These are phyloP conservation scores for Miichthys miiuy DNA, from an alignment of 2,797 vertebrate species.

Conservation along the genomic window DNA sequence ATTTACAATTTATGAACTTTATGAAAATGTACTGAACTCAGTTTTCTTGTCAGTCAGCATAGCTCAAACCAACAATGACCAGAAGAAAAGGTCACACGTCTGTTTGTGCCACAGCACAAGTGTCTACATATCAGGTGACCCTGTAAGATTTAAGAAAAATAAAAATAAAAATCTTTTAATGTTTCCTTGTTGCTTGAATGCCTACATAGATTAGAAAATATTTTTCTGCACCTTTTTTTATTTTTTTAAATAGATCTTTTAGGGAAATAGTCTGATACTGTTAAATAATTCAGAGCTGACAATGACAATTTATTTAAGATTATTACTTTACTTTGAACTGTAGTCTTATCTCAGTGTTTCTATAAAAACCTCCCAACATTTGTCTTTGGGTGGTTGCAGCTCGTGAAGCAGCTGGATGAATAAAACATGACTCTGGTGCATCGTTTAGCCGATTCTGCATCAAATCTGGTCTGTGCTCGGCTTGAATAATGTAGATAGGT, in stretches of 20 bases:
- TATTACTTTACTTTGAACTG: slow-evolving; percentile 53
- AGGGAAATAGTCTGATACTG: slow-evolving; percentile 10
- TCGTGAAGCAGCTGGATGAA: slow-evolving; percentile 73
- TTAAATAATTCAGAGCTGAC: slow-evolving; percentile 51
- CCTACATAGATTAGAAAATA: slow-evolving; percentile 5
- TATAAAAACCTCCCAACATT: slow-evolving; percentile 58
- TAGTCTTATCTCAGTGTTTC: slow-evolving; percentile 52
- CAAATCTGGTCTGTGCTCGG: slow-evolving; percentile 68
- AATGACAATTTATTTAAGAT: slow-evolving; percentile 43
- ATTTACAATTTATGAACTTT: not conserved
- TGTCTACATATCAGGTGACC: slow-evolving; percentile 2
- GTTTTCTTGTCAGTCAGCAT: not conserved
- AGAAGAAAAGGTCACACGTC: not conserved
- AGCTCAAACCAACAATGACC: too few relatives aligned
- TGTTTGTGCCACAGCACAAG: not conserved
- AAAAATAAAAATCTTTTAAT: not conserved
- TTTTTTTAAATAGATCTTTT: slow-evolving; percentile 23
- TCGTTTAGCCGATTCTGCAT: slow-evolving; percentile 78
- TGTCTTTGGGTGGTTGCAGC: slow-evolving; percentile 66
- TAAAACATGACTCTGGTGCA: slow-evolving; percentile 79
- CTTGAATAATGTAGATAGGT: slow-evolving; percentile 84
- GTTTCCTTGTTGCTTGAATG: slow-evolving; percentile 15
- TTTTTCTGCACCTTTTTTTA: slow-evolving; percentile 23
- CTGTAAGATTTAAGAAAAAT: too few relatives aligned
- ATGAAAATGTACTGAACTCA: not conserved